Percentiles rank a stretch among this genome's conserved stretches.
Conservation (phyloP, 2,888 invertebrate species). For the Darwinula stevensoni region DNA sequence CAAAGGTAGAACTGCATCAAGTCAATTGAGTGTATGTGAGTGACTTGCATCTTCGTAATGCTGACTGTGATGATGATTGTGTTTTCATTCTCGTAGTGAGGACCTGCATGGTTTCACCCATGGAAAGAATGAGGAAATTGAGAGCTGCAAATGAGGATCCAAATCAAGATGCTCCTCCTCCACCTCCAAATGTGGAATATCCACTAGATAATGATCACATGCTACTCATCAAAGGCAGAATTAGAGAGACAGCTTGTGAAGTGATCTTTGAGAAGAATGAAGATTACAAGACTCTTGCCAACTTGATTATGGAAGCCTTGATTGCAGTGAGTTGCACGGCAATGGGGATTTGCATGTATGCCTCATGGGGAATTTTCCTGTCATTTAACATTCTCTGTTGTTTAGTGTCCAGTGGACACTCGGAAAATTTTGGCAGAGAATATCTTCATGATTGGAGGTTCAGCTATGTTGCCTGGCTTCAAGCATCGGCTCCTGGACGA, state of each 20-base stretch:
- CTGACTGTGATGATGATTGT: too few species aligned
- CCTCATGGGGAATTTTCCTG: constrained; percentile 9
- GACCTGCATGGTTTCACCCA: too few species aligned
- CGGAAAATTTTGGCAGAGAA: constrained; percentile 45
- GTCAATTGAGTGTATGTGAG: too few species aligned
- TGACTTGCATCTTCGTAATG: too few species aligned
- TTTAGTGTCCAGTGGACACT: constrained; percentile 48
- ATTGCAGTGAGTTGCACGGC: constrained; percentile 13
- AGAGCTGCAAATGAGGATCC: too few species aligned
- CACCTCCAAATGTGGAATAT: constrained; percentile 30
- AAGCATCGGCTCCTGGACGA: constrained; percentile 39
- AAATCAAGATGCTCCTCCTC: constrained; percentile 20
- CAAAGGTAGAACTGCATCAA: too few species aligned
- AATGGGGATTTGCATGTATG: neutral
- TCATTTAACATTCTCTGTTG: too few species aligned
- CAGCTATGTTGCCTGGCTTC: constrained; percentile 51
- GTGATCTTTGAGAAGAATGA: constrained; percentile 50
- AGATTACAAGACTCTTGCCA: constrained; percentile 47
- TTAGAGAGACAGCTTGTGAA: constrained; percentile 56
- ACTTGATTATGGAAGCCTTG: constrained; percentile 54
- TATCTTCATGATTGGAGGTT: constrained; percentile 61
- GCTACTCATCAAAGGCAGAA: constrained; percentile 30
- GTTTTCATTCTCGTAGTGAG: too few species aligned
- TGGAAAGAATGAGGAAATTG: too few species aligned
- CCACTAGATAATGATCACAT: constrained; percentile 28